Percentiles rank a stretch among this genome's conserved stretches.
Conservation (phyloP, 2,888 invertebrate genomes). For the Diloba caeruleocephala region DNA sequence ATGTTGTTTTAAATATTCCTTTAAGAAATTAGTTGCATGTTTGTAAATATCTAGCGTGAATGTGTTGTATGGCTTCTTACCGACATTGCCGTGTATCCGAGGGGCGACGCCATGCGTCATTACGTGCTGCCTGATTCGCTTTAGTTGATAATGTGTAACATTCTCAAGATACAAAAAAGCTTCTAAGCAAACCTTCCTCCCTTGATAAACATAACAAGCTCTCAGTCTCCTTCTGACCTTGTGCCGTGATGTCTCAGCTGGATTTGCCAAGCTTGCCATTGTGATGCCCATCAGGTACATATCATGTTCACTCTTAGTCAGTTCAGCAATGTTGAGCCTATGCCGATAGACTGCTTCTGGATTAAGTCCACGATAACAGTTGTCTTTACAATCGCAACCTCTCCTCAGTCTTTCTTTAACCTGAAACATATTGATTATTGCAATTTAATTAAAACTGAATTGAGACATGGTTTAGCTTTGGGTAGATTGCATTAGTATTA, state of each 20-base stretch:
- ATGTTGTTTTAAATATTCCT: slow-evolving; percentile 92
- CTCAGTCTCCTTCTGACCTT: slow-evolving; percentile 92
- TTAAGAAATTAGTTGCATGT: slow-evolving; percentile 93
- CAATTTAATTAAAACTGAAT: slow-evolving; percentile 3
- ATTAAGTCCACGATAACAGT: slow-evolving; percentile 93
- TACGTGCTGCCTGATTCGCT: slow-evolving; percentile 93
- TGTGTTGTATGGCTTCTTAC: slow-evolving; percentile 94
- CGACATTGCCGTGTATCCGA: slow-evolving; percentile 93
- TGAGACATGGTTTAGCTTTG: no score
- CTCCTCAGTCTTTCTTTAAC: slow-evolving; percentile 91
- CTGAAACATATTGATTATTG: slow-evolving; percentile 77
- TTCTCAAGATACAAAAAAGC: slow-evolving; percentile 94
- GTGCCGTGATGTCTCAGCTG: slow-evolving; percentile 92
- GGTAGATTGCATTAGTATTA: no score
- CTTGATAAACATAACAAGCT: slow-evolving; percentile 94
- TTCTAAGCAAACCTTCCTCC: slow-evolving; percentile 93
- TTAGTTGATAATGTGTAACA: slow-evolving; percentile 94
- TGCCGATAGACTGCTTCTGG: slow-evolving; percentile 93
- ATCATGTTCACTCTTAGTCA: slow-evolving; percentile 94
- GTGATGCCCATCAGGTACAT: slow-evolving; percentile 96
- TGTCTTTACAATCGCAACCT: slow-evolving; percentile 94
- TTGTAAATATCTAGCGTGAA: slow-evolving; percentile 94
- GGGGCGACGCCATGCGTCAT: slow-evolving; percentile 94
- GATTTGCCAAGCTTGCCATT: slow-evolving; percentile 94
- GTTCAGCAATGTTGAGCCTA: slow-evolving; percentile 93